phyloP scores from a whole-genome alignment of 2,113 vertebrate species.

The Paratilapia polleni region DNA sequence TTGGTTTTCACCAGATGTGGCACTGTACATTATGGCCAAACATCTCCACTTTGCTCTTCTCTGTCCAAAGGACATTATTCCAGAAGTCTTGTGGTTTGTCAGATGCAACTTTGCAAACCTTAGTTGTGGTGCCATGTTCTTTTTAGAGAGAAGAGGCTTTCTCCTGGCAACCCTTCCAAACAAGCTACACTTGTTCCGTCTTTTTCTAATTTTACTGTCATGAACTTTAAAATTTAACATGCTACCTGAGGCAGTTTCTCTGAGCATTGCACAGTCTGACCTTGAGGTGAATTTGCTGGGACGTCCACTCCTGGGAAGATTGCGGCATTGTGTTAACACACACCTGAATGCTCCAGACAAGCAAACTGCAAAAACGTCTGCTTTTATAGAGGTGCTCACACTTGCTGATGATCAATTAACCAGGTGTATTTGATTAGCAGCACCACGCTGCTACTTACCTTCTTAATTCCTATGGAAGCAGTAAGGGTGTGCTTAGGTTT shows the following conservation, averaged over 20 bases:
- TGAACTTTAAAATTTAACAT: not conserved
- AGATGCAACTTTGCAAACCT: not conserved
- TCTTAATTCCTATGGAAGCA: not conserved
- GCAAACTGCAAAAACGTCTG: not conserved
- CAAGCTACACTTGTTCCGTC: not conserved
- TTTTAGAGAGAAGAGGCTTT: not conserved
- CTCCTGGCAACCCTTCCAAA: not conserved
- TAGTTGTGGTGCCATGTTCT: not conserved
- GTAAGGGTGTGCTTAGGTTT: too few species aligned
- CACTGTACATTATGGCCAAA: rapidly evolving
- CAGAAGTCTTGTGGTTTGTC: not conserved
- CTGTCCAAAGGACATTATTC: not conserved
- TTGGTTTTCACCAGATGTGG: not conserved
- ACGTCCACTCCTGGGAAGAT: not conserved
- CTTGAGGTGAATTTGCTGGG: not conserved
- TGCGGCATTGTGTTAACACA: not conserved
- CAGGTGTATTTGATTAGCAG: not conserved
- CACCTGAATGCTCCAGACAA: not conserved
- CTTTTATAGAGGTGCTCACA: not conserved
- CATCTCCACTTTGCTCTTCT: not conserved
- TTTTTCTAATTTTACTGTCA: not conserved
- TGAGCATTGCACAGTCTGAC: not conserved
- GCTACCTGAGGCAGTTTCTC: not conserved
- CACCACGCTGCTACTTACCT: not conserved
- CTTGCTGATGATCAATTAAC: not conserved